phyloP scores from a whole-genome alignment of 2,113 vertebrate genomes.

The Aspiorhynchus laticeps region DNA sequence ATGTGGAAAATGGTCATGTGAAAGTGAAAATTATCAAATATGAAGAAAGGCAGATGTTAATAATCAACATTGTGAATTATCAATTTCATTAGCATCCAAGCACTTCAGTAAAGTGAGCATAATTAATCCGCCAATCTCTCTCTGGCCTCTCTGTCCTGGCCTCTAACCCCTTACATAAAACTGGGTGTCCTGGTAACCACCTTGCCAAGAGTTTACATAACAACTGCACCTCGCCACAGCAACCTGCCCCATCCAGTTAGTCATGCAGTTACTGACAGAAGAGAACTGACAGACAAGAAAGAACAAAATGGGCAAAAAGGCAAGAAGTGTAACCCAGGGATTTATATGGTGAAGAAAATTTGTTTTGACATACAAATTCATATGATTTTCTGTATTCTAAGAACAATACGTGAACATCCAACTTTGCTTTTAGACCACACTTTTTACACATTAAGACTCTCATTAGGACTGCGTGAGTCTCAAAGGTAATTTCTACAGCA shows the following conservation, averaged over 20 bases:
- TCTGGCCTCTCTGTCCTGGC: conserved; percentile 41
- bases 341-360: neutral
- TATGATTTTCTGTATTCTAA: neutral
- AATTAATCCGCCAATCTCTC: conserved; percentile 7
- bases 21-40: neutral
- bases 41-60: neutral
- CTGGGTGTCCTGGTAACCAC: conserved; percentile 63
- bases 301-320: neutral
- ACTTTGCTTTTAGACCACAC: neutral
- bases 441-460: neutral
- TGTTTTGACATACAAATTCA: neutral
- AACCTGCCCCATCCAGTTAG: conserved; percentile 56
- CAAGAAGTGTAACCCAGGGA: neutral
- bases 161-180: conserved; percentile 64
- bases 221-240: conserved; percentile 60
- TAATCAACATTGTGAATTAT: neutral
- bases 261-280: conserved; percentile 41
- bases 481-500: neutral
- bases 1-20: neutral
- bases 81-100: neutral
- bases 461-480: neutral
- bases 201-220: conserved; percentile 69
- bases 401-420: neutral
- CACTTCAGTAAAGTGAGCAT: neutral
- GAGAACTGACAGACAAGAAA: conserved; percentile 3